Evolutionary conservation across 1,140 invertebrate species (phyloP), one percentile per base, ranked within the genome.

Genomic region (Leptestheria dahalacensis): DNA sequence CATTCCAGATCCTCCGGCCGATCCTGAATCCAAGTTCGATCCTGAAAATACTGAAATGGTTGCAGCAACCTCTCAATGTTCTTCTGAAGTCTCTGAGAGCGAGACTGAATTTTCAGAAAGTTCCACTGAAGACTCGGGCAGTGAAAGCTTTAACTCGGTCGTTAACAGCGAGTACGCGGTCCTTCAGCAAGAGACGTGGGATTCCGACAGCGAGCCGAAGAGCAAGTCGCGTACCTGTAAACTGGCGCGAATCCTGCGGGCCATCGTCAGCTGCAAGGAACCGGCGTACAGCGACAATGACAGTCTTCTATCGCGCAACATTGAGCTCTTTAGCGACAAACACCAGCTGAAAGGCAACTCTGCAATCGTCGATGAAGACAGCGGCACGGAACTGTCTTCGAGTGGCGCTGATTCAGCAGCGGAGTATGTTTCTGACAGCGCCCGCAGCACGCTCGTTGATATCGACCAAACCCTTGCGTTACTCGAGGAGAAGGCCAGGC

Each of bases 401-500:
- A 20, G 23, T 11, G 46, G n/a, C n/a, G n/a, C n/a, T n/a, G n/a
- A n/a, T n/a, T n/a, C n/a, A n/a, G n/a, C n/a, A n/a, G n/a, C n/a
- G n/a, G n/a, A n/a, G n/a, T n/a, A 26, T 12, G 57, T 48, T 23
- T 59, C 46, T 15, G 12, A 41, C 9, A 33, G 11, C 2, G 48
- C 50, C 4, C 15, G 26, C 1, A 52, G 51, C 15, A 25, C 26
- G 21, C 33, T 60, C 48, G 48, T 51, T 20, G 58, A 60, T 23
- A 62, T 62, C 29, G 55, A 62, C 24, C 28, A 46, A 2, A 57
- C 54, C n/a, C 50, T 62, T 54, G 21, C 61, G n/a, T 29, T 62
- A 9, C 25, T 62, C 15, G 61, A 62, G 33, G 48, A 60, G 28
- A 61, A 61, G 48, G 60, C 60, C 23, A 48, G 50, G 56, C 59